Conservation (phyloP, 1,140 invertebrate genomes). For the Atta colombica region DNA sequence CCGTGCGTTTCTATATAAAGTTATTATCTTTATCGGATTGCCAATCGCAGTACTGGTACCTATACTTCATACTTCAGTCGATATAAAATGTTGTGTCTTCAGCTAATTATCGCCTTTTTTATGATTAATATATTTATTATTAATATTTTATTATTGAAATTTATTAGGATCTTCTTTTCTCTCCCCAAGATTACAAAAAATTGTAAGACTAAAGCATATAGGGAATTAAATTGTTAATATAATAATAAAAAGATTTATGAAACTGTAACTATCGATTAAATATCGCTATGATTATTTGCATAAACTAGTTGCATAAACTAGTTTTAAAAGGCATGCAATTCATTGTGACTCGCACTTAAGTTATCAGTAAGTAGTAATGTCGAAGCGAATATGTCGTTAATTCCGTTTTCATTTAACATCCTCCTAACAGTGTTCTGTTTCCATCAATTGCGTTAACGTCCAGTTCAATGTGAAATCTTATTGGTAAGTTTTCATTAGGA, state of each 20-base stretch:
- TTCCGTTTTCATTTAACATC: background rate
- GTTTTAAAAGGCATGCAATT: background rate
- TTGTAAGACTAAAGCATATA: background rate
- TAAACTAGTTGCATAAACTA: background rate
- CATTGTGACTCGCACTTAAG: background rate
- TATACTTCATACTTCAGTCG: conserved; percentile 57
- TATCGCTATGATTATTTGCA: background rate
- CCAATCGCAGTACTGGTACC: conserved; percentile 55
- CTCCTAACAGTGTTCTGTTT: background rate
- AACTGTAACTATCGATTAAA: conserved; percentile 12
- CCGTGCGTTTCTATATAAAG: conserved; percentile 83
- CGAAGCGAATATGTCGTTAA: background rate
- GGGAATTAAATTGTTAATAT: background rate
- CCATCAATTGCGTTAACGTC: conserved; percentile 32
- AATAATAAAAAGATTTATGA: background rate
- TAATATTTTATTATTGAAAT: conserved; percentile 1
- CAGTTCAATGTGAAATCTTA: conserved; percentile 30
- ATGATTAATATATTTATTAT: background rate
- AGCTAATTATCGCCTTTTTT: background rate
- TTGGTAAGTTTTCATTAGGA: conserved; percentile 44
- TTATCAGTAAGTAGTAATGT: background rate
- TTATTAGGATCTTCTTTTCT: background rate
- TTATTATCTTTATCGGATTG: conserved; percentile 82
- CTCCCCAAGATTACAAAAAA: background rate
- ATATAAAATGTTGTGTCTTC: conserved; percentile 17